Base-by-base conservation (phyloP, 2,888 invertebrate genomes). In the Clostera curtula region DNA sequence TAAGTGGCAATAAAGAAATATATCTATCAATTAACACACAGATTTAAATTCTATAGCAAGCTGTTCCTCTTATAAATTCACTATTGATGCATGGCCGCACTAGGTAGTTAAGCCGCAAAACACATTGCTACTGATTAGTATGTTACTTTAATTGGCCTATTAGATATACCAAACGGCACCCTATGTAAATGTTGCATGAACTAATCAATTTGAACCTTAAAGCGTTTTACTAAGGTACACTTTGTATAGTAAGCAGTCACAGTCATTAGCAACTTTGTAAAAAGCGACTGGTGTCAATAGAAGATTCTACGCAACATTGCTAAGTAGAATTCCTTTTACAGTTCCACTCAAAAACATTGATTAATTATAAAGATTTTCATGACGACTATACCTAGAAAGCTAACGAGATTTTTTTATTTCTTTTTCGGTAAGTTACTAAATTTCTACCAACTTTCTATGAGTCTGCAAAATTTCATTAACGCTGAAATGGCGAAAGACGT, bases 121-220 rank as follows among this genome's bases (percentile, higher is more conserved):
- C 37, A 38, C 34, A 24, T 29, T 39, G 29, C 25, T 37, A 38
- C 37, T 43, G 33, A 43, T 43, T 49, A 42, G 49, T 49, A 49
- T 47, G 36, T 33, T 49, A 48, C 45, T 49, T 38, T 54, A 49
- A 51, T 51, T 49, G 39, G 34, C 29, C 27, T 39, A 42, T 40
- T 40, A 34, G 27, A 24, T 27, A 18, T 27, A 41, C 34, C 25
- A 25, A 30, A 29, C 23, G 9, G 18, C 16, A 16, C 12, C 4
- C 4, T 12, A 16, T 4, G 2, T 18, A 14, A 23, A 13, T 19
- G n/a, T 36, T 9, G 13, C 10, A 3, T 40, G 10, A 4, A 3
- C 2, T 2, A 2, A 4, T 12, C 5, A 11, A 7, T 13, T 13
- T 7, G 13, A 13, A 13, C 2, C 11, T n/a, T n/a, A n/a, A n/a